These are phyloP conservation scores for Tenthredo distinguenda DNA, from an alignment of 2,888 invertebrate species.

Conservation along the genomic window DNA sequence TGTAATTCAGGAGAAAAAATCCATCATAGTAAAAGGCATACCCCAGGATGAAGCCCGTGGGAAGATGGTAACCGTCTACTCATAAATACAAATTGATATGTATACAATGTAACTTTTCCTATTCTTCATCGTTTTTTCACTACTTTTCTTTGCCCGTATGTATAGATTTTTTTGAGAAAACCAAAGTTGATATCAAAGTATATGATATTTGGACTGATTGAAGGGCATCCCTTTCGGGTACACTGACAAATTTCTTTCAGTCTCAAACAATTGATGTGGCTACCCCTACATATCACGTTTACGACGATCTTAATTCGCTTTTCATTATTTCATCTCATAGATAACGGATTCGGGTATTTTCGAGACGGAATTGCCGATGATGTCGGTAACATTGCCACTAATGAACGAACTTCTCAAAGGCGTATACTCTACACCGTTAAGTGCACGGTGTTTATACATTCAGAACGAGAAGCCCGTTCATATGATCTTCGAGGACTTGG, in stretches of 20 bases:
- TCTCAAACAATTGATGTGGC: neutral
- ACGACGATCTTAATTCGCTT: neutral
- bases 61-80: neutral
- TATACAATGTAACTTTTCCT: neutral
- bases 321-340: slow-evolving; percentile 52
- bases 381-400: slow-evolving; percentile 68
- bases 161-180: no score
- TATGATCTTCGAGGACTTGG: slow-evolving; percentile 81
- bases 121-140: no score
- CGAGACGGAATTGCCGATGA: slow-evolving; percentile 70
- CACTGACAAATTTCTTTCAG: neutral
- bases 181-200: no score
- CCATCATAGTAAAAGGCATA: slow-evolving; percentile 56
- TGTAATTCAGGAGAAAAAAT: slow-evolving; percentile 64
- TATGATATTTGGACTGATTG: neutral
- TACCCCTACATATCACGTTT: neutral
- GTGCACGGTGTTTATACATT: slow-evolving; percentile 71
- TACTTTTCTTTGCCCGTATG: no score
- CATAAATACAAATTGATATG: neutral
- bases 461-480: slow-evolving; percentile 71
- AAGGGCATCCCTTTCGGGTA: neutral
- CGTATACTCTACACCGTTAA: slow-evolving; percentile 56
- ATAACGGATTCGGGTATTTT: slow-evolving; percentile 65
- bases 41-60: neutral
- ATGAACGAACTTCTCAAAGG: slow-evolving; percentile 68